Evolutionary conservation across 2,797 vertebrate genomes (phyloP).

Genomic region (Sebastes nivosus): DNA sequence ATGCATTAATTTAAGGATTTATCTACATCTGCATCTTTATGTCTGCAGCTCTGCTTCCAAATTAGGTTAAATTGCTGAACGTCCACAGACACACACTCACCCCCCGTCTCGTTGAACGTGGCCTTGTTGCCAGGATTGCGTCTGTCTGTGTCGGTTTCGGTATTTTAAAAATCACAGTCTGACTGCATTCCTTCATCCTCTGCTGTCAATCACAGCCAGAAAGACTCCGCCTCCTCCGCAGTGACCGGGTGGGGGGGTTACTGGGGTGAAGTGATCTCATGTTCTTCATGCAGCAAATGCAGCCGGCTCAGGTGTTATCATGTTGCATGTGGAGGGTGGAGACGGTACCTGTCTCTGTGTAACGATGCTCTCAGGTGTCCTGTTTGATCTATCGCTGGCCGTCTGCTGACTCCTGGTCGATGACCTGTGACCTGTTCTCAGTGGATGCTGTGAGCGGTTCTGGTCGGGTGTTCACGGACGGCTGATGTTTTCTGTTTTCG

Average conservation of each 20-base stretch:
- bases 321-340: background rate
- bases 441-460: background rate
- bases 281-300: background rate
- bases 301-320: background rate
- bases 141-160: background rate
- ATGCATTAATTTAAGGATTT: background rate
- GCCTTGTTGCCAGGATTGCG: background rate
- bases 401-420: background rate
- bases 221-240: background rate
- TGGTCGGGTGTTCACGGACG: background rate
- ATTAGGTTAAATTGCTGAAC: too few species aligned
- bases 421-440: background rate
- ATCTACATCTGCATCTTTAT: background rate
- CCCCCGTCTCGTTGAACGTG: background rate
- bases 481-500: background rate
- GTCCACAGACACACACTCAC: too few species aligned
- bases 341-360: background rate
- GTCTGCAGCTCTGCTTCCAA: too few species aligned
- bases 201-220: constrained; percentile 2
- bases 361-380: background rate
- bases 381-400: background rate
- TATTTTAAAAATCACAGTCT: background rate
- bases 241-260: background rate
- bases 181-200: constrained; percentile 18
- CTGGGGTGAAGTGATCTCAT: too few species aligned